Base-by-base conservation (phyloP, 2,888 invertebrate genomes). In the Parochlus steinenii region DNA sequence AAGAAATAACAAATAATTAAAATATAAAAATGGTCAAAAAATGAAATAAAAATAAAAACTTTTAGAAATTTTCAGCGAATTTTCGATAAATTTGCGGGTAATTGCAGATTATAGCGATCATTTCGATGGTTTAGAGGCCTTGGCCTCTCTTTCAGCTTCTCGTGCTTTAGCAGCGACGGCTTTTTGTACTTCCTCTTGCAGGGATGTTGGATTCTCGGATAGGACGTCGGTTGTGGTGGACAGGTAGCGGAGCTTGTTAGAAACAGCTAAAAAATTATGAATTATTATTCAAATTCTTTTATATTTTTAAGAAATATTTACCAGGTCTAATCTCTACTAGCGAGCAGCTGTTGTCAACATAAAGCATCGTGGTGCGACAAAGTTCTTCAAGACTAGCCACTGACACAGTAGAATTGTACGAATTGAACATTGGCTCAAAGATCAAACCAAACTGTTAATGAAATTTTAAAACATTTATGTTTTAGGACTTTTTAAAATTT, bases 331-430 rank as follows among this genome's bases (percentile, higher is more conserved):
- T 77, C 64, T 86, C 81, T 46, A 83, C 81, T 43, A 95, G 72
- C 27, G 92, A 89, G 63, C 93, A 95, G 61, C 90, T 89, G 55
- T 93, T 92, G 60, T 95, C 92, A 38, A 90, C 77, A 95, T 95
- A 95, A 41, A 83, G 69, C 51, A 87, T 69, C 40, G 89, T 86
- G 43, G 92, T 86, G 46, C 87, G 74, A 58, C 85, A 87, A 42
- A 95, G 67, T 62, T 95, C 93, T 44, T 86, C 82, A 41, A 87
- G 67, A 62, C 82, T 89, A 43, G 83, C 76, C 46, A 87, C 86
- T 35, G 92, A 89, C 41, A 93, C 93, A 50, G 83, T 79, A 48
- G 78, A 74, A 56, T 86, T 90, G 63, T 83, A 95, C 8, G 92
- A 83, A 48, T 79, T 77, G 59, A 95, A 71, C 47, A 95, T 63